Evolutionary conservation across 2,888 invertebrate genomes (phyloP), one percentile per base, ranked within the genome.

Genomic region (Dynastes maya): DNA sequence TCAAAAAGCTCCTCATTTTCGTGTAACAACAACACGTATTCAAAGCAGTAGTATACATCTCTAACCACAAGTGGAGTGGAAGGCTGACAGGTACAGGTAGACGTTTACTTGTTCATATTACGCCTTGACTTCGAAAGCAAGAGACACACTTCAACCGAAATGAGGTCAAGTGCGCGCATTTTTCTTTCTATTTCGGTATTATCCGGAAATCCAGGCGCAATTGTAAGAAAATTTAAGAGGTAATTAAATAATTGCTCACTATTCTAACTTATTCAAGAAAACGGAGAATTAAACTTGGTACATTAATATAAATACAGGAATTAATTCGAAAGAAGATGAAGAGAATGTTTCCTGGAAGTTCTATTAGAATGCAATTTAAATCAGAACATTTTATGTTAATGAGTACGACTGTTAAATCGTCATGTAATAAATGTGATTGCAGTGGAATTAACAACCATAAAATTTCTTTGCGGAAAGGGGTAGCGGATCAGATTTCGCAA

Each of bases 131-230:
- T 61, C 37, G 58, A 58, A 72, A 40, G 58, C 49, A 27, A 72
- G 40, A 61, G 72, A 70, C n/a, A 70, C 55, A 53, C 53, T 53
- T 70, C 27, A 32, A 37, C 37, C 27, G 37, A 11, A 72, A 72
- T 37, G 55, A 22, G 72, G 72, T 58, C 72, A 72, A 72, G 72
- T 72, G 16, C 72, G 27, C 4, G 22, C 58, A 32, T 40, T 27
- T 37, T 51, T 22, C 11, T 51, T 49, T 68, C 13, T 16, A 27
- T 72, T 72, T 58, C 72, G 58, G 40, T 58, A 53, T 58, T 58
- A 61, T 13, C 40, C 55, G 72, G 72, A 72, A 72, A 72, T 58
- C 58, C 13, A 63, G 27, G 13, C 45, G 45, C 13, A 13, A 63
- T 32, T 63, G 29, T 11, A n/a, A 63, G 22, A 58, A 22, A 58